These are phyloP conservation scores for Stichodactyla mertensii DNA, from an alignment of 64 coral and sea anemone species.

Conservation along the genomic window DNA sequence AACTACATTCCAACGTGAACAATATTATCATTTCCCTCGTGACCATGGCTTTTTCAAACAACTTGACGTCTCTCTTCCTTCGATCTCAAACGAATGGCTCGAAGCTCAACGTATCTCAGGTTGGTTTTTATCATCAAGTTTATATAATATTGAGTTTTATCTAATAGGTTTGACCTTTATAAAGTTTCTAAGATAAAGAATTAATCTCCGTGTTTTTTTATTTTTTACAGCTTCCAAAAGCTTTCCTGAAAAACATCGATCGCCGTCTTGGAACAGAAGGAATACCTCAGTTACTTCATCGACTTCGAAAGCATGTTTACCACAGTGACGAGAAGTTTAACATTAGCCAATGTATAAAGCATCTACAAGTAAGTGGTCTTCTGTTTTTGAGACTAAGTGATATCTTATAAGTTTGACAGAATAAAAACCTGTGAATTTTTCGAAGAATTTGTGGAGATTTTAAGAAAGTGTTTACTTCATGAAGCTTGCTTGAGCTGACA, in stretches of 20 bases:
- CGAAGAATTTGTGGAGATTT: background rate
- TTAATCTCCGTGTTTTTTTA: background rate
- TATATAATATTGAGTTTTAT: background rate
- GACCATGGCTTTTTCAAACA: constrained; percentile 23
- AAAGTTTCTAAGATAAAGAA: background rate
- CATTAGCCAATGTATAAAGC: constrained; percentile 33
- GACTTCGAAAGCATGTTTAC: constrained; percentile 35
- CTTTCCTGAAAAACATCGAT: constrained; percentile 69
- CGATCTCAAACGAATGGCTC: constrained; percentile 11
- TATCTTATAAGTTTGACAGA: too few species aligned
- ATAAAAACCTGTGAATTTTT: background rate
- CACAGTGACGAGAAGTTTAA: constrained; percentile 56
- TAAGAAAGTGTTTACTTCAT: background rate
- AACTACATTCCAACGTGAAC: constrained; percentile 8
- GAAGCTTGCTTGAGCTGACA: background rate
- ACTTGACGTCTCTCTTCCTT: constrained; percentile 17
- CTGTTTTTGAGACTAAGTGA: background rate
- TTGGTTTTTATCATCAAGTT: background rate
- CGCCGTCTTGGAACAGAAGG: constrained; percentile 56
- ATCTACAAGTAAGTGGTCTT: constrained; percentile 47
- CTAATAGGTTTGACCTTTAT: background rate
- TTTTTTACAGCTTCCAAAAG: constrained; percentile 49
- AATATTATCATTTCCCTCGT: background rate
- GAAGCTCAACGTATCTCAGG: background rate
- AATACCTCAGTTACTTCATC: constrained; percentile 46